Conservation (phyloP, 2,113 vertebrate genomes). For the Podocnemis expansa region DNA sequence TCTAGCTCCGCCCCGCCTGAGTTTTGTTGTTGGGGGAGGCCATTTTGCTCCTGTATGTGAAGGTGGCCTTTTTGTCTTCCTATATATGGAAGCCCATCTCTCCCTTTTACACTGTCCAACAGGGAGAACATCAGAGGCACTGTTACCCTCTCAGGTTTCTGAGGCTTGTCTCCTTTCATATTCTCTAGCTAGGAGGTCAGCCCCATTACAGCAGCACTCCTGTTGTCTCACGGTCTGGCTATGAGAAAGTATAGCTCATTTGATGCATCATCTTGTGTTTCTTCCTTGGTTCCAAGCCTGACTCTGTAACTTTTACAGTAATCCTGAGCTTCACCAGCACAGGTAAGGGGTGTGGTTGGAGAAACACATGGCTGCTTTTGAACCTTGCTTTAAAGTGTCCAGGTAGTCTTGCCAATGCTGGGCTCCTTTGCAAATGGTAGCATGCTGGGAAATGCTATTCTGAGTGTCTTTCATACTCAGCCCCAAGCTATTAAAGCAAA, state of each 20-base stretch:
- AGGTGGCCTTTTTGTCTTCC: too few species aligned
- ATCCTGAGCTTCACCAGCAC: slow-evolving; percentile 38
- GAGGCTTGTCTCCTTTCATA: neutral
- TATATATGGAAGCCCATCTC: too few species aligned
- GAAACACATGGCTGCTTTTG: neutral
- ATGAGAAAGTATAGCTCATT: slow-evolving; percentile 15
- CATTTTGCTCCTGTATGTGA: too few species aligned
- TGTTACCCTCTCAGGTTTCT: neutral
- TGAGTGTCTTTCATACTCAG: neutral
- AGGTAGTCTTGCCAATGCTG: neutral
- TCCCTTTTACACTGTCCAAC: neutral
- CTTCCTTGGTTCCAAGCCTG: neutral
- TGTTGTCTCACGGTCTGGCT: slow-evolving; percentile 25
- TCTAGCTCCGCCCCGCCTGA: too few species aligned
- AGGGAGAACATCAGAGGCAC: neutral
- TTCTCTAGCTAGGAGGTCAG: neutral
- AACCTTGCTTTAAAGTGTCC: neutral
- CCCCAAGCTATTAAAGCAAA: neutral
- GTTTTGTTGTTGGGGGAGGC: too few species aligned
- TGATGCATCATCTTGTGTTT: slow-evolving; percentile 28
- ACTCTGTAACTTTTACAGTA: slow-evolving; percentile 45
- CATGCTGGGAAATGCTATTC: neutral
- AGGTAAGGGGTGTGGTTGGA: neutral
- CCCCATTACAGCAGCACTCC: fast-evolving
- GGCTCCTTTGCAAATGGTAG: neutral